These are phyloP conservation scores for Pachyrhynchus sulphureomaculatus DNA, from an alignment of 1,140 invertebrate species.

Conservation along the genomic window DNA sequence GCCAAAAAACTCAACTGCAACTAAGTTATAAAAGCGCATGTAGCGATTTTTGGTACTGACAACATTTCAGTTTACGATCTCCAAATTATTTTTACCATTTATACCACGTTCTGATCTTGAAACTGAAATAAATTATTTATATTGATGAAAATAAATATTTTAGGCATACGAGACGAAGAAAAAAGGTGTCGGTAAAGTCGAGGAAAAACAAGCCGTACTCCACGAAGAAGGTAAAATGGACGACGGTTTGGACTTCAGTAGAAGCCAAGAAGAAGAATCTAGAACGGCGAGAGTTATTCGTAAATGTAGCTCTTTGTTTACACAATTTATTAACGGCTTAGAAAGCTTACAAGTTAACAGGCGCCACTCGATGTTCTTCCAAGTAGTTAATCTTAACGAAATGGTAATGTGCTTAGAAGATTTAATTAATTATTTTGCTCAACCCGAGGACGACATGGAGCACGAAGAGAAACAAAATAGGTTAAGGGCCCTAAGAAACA, in stretches of 20 bases:
- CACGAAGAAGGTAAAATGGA: conserved; percentile 99
- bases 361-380: conserved; percentile 72
- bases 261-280: conserved; percentile 98
- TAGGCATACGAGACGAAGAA: conserved; percentile 99
- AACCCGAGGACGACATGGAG: conserved; percentile 97
- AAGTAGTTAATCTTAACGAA: conserved; percentile 84
- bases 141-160: conserved; percentile 31
- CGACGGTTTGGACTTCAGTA: conserved; percentile 95
- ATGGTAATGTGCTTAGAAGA: conserved; percentile 99
- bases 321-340: conserved; percentile 92
- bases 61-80: too few relatives aligned
- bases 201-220: conserved; percentile 97
- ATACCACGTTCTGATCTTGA: too few relatives aligned
- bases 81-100: too few relatives aligned
- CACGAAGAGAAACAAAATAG: conserved; percentile 98
- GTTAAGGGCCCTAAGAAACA: conserved; percentile 91
- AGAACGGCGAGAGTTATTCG: conserved; percentile 97
- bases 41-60: too few relatives aligned
- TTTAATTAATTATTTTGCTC: conserved; percentile 99
- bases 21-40: too few relatives aligned
- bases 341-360: conserved; percentile 88
- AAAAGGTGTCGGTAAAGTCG: conserved; percentile 97
- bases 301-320: conserved; percentile 97
- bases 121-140: too few relatives aligned
- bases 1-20: too few relatives aligned